A percentile compares a stretch with the other conserved stretches of the same genome.
phyloP scores from a whole-genome alignment of 53 echinoderm and acorn worm species.

The Paracentrotus lividus region DNA sequence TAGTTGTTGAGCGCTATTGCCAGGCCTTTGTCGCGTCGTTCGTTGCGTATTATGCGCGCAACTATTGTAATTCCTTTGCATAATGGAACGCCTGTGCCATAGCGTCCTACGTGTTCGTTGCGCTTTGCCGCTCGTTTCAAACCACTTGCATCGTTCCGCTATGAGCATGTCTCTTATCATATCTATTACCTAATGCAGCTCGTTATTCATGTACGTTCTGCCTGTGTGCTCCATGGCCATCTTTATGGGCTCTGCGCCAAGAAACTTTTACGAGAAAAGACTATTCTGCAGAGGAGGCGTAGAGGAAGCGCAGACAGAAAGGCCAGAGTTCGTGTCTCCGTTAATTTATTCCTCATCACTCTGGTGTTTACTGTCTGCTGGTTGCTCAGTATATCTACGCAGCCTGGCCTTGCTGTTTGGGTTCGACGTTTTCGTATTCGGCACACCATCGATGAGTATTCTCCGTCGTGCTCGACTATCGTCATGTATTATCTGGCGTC shows the following conservation, averaged over 20 bases:
- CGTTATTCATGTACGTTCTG: constrained; percentile 3
- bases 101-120: constrained; percentile 41
- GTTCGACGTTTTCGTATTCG: constrained; percentile 60
- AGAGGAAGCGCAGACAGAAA: constrained; percentile 24
- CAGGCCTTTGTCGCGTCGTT: constrained; percentile 60
- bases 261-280: constrained; percentile 62
- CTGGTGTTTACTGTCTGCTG: constrained; percentile 64
- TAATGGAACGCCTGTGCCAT: constrained; percentile 37
- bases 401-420: constrained; percentile 35
- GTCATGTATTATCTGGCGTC: constrained; percentile 67
- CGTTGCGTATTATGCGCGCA: constrained; percentile 61
- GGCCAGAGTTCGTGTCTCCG: constrained; percentile 60
- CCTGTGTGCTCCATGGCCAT: constrained; percentile 23
- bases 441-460: not conserved
- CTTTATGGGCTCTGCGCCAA: constrained; percentile 63
- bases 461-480: constrained; percentile 39
- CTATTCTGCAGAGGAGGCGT: constrained; percentile 36
- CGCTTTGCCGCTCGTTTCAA: constrained; percentile 23
- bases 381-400: constrained; percentile 61
- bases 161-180: constrained; percentile 53
- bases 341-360: constrained; percentile 64
- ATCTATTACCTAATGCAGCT: constrained; percentile 46
- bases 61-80: constrained; percentile 43
- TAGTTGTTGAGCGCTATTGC: constrained; percentile 63
- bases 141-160: constrained; percentile 58